Percentiles rank a stretch among this genome's conserved stretches.
These are phyloP conservation scores for Platichthys flesus DNA, from an alignment of 2,113 vertebrate species.

Conservation along the genomic window DNA sequence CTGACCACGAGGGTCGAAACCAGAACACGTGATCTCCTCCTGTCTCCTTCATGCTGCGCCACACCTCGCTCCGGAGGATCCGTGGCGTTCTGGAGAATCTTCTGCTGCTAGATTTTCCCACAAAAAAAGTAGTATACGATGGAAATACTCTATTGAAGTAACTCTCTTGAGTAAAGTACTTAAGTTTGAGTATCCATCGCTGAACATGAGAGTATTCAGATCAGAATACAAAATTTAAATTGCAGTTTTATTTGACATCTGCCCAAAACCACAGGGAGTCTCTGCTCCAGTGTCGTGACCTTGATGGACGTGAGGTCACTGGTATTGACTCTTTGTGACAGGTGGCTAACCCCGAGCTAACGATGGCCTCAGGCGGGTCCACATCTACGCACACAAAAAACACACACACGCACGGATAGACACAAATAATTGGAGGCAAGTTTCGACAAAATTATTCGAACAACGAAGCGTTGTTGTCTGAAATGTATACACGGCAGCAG, in stretches of 20 bases:
- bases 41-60: too few species aligned
- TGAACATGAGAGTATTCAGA: background rate
- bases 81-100: too few species aligned
- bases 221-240: background rate
- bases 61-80: too few species aligned
- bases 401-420: background rate
- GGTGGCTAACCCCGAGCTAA: constrained; percentile 54
- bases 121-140: too few species aligned
- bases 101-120: too few species aligned
- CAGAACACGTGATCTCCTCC: too few species aligned
- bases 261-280: constrained; percentile 1
- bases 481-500: background rate
- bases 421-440: background rate
- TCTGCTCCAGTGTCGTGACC: constrained; percentile 36
- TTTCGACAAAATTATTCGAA: too few species aligned
- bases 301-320: constrained; percentile 61
- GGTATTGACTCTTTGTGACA: constrained; percentile 57
- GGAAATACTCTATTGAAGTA: too few species aligned
- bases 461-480: background rate
- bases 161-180: too few species aligned
- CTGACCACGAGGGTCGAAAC: too few species aligned
- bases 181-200: background rate
- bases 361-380: constrained; percentile 33
- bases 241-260: too few species aligned
- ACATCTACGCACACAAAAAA: background rate